A percentile compares a stretch with the other conserved stretches of the same genome.
These are phyloP conservation scores for Bombus polaris DNA, from an alignment of 1,140 invertebrate species.

Conservation along the genomic window DNA sequence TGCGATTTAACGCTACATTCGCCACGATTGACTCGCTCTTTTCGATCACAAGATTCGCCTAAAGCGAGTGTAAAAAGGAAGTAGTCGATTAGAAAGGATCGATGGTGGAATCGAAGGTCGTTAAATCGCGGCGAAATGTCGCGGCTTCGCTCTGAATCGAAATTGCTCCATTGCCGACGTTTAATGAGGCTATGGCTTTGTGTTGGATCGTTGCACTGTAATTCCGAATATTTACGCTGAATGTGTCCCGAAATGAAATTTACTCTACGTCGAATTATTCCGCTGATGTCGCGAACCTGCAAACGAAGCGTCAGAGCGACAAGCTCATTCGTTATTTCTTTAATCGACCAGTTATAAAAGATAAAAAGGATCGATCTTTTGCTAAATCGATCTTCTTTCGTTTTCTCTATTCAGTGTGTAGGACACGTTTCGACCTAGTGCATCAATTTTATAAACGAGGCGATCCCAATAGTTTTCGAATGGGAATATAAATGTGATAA, in stretches of 20 bases:
- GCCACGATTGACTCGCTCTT: conserved; percentile 11
- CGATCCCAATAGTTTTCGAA: too few relatives aligned
- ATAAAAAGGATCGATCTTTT: neutral
- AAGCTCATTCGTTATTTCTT: neutral
- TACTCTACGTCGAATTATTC: conserved; percentile 12
- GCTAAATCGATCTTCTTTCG: too few relatives aligned
- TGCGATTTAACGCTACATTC: conserved; percentile 61
- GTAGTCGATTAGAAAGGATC: neutral
- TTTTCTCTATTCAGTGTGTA: too few relatives aligned
- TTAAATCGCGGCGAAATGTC: conserved; percentile 9
- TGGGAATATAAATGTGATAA: too few relatives aligned
- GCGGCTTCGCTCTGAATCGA: neutral
- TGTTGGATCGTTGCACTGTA: neutral
- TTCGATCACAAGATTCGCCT: neutral
- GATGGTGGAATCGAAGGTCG: neutral
- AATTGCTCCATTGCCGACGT: neutral
- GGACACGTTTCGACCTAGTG: too few relatives aligned
- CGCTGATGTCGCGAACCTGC: neutral
- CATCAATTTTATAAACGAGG: too few relatives aligned
- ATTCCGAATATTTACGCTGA: conserved; percentile 35
- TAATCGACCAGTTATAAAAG: neutral
- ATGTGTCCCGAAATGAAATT: conserved; percentile 20
- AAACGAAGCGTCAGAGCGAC: neutral
- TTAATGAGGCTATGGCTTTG: neutral
- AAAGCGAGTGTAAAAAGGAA: neutral